Evolutionary conservation across 92 coral and sea anemone genomes (phyloP).

Genomic region (Epizoanthus illoricatus): DNA sequence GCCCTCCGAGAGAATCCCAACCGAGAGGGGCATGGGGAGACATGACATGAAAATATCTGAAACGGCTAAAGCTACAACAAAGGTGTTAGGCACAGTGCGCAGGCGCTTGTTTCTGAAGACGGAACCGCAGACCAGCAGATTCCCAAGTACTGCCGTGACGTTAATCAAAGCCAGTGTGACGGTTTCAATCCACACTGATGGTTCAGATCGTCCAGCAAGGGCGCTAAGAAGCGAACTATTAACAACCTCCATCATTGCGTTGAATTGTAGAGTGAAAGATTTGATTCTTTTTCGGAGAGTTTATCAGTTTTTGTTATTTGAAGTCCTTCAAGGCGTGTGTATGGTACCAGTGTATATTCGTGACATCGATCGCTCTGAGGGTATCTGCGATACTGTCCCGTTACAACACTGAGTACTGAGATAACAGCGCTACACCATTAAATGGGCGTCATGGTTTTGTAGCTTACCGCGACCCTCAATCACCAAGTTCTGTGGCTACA

Average conservation of each 20-base stretch:
- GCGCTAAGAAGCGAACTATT: not conserved
- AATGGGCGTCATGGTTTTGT: too few relatives aligned
- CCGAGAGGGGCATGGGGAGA: slow-evolving; percentile 62
- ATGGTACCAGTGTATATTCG: too few relatives aligned
- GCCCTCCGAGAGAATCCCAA: slow-evolving; percentile 46
- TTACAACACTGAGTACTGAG: too few relatives aligned
- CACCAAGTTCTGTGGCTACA: too few relatives aligned
- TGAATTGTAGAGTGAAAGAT: not conserved
- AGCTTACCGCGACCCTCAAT: too few relatives aligned
- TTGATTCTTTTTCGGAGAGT: too few relatives aligned
- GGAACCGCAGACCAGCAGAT: slow-evolving; percentile 57
- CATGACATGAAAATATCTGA: slow-evolving; percentile 64
- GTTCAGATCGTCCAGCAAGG: not conserved
- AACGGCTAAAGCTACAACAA: slow-evolving; percentile 59
- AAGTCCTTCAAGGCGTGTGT: too few relatives aligned
- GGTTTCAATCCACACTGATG: slow-evolving; percentile 41
- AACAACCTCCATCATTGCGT: not conserved
- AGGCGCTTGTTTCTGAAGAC: slow-evolving; percentile 58
- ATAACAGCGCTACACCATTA: too few relatives aligned
- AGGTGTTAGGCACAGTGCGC: slow-evolving; percentile 60
- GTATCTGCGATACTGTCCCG: too few relatives aligned
- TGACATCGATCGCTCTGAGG: too few relatives aligned
- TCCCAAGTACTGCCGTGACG: slow-evolving; percentile 52
- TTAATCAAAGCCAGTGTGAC: slow-evolving; percentile 44
- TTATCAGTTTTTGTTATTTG: too few relatives aligned